Percentiles rank a stretch among this genome's conserved stretches.
phyloP scores from a whole-genome alignment of 2,797 vertebrate genomes.

The Anniella stebbinsi region DNA sequence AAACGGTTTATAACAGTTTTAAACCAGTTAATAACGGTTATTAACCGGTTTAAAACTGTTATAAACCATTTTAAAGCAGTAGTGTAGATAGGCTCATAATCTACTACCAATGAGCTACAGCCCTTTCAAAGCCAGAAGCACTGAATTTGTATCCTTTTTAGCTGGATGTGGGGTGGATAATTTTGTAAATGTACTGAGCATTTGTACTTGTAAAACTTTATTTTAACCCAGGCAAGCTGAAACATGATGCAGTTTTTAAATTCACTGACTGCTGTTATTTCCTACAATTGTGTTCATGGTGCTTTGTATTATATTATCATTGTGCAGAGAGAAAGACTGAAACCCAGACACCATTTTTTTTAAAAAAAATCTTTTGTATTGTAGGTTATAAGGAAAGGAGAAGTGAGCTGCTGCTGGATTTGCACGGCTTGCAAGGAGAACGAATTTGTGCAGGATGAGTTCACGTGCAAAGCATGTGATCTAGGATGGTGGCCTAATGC shows the following conservation, averaged over 20 bases:
- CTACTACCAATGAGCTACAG: not conserved
- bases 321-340: not conserved
- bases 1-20: no score
- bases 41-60: no score
- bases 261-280: not conserved
- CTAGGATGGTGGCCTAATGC: slow-evolving; percentile 96
- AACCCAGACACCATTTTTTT: not conserved
- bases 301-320: not conserved
- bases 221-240: not conserved
- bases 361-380: slow-evolving; percentile 29
- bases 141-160: not conserved
- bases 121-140: not conserved
- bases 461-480: slow-evolving; percentile 97
- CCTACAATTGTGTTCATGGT: not conserved
- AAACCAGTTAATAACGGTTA: no score
- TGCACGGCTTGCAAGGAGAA: slow-evolving; percentile 99
- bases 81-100: no score
- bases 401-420: slow-evolving; percentile 99
- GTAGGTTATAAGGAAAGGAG: slow-evolving; percentile 98
- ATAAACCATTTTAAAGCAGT: no score
- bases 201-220: not conserved
- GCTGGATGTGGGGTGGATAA: no score
- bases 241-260: not conserved
- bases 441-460: slow-evolving; percentile 95
- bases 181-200: not conserved